Conservation (phyloP, 2,888 invertebrate genomes). For the Drosophila aldrichi region DNA sequence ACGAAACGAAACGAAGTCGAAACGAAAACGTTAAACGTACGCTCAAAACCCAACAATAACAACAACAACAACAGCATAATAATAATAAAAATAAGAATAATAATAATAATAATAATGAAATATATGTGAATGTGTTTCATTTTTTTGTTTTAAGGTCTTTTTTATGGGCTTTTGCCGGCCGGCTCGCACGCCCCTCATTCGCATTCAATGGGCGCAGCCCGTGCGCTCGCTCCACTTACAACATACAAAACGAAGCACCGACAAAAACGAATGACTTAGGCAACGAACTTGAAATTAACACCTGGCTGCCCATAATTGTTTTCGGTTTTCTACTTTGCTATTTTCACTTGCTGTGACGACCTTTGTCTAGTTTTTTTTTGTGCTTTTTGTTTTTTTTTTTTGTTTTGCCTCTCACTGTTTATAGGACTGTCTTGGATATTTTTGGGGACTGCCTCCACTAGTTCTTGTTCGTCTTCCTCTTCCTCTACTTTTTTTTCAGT, state of each 20-base stretch:
- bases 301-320: constrained; percentile 65
- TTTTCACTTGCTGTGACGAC: constrained; percentile 76
- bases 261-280: constrained; percentile 73
- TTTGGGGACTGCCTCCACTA: constrained; percentile 9
- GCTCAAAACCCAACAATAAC: constrained; percentile 27
- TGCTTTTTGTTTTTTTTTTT: not conserved
- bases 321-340: constrained; percentile 56
- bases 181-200: constrained; percentile 75
- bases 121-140: constrained; percentile 26
- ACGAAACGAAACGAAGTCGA: constrained; percentile 52
- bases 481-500: constrained; percentile 24
- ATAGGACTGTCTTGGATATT: constrained; percentile 24
- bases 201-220: constrained; percentile 64
- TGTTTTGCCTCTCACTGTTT: constrained; percentile 18
- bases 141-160: not conserved
- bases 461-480: not conserved
- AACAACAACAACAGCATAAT: constrained; percentile 2
- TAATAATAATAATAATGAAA: constrained; percentile 37
- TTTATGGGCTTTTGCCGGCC: constrained; percentile 51
- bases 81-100: constrained; percentile 17
- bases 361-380: constrained; percentile 36
- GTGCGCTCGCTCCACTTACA: constrained; percentile 74
- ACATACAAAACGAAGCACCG: constrained; percentile 5
- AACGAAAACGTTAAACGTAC: constrained; percentile 59
- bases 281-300: constrained; percentile 79